These are phyloP conservation scores for Tryphoninae sp. DNA, from an alignment of 2,888 invertebrate genomes.

Conservation along the genomic window DNA sequence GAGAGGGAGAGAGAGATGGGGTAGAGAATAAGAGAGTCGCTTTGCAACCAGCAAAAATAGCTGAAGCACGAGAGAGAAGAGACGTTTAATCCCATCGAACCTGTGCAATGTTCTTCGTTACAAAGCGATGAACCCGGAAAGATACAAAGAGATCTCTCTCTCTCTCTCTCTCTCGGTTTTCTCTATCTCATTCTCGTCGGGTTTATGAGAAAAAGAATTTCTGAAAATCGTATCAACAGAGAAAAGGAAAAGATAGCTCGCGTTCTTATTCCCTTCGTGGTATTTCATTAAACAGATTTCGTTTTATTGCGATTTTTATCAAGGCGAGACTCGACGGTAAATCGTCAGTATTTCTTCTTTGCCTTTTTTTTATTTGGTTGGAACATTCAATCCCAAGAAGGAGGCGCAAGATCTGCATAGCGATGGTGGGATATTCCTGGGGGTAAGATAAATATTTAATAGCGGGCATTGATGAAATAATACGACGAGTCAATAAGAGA, in stretches of 20 bases:
- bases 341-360: neutral
- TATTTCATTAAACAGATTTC: neutral
- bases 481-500: constrained; percentile 21
- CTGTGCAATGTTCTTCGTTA: constrained; percentile 31
- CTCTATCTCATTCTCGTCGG: neutral
- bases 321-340: constrained; percentile 11
- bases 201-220: constrained; percentile 8
- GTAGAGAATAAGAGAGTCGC: constrained; percentile 13
- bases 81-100: constrained; percentile 60
- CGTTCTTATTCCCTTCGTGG: constrained; percentile 2
- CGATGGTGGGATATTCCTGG: constrained; percentile 1
- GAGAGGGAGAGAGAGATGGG: constrained; percentile 20
- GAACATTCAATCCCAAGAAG: neutral
- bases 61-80: constrained; percentile 20
- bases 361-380: constrained; percentile 10
- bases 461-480: constrained; percentile 9
- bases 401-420: constrained; percentile 8
- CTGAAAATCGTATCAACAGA: constrained; percentile 25
- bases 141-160: constrained; percentile 14
- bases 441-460: constrained; percentile 8
- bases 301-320: neutral
- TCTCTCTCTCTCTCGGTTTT: neutral
- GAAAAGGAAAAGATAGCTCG: constrained; percentile 23
- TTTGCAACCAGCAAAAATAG: constrained; percentile 44
- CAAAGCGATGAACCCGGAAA: constrained; percentile 36